Evolutionary conservation across 2,797 vertebrate genomes (phyloP), one percentile per base, ranked within the genome.

Genomic region (Oreonectes daqikongensis): DNA sequence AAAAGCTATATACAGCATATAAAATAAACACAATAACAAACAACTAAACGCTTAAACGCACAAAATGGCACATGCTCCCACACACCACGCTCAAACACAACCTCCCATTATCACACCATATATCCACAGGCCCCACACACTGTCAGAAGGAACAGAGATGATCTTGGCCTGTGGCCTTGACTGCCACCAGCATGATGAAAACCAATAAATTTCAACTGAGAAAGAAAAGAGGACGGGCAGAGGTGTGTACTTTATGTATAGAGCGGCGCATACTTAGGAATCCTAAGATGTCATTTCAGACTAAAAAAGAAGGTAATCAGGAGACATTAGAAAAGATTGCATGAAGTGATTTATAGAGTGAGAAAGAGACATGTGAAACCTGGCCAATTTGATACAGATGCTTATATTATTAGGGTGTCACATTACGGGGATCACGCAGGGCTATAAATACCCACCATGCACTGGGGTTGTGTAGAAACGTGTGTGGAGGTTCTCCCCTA

Each of bases 401-500:
- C 24, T 57, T 6, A 57, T 28, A 17, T 28, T 26, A 57, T 57
- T 57, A 57, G 24, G 53, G 53, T 57, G 53, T 57, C 53, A 57
- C 24, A 57, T 57, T 57, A 57, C 53, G 5, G 53, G 53, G 53
- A 28, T 57, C 24, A 57, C 14, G 3, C 53, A 57, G 53, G 24
- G 12, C 24, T 57, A 57, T 57, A 28, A 57, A 57, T 57, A 57
- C 53, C 24, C 24, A 28, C 4, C 53, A 57, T 28, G 20, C 64
- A 68, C 40, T 44, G 32, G 66, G 61, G 66, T 63, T 35, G 11
- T 70, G 75, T 42, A 59, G 69, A 77, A 77, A 77, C 67, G 60
- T 63, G 24, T 70, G 59, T 53, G 35, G 57, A 69, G 32, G 30
- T 42, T 77, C 57, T 77, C 22, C 44, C 9, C 30, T 40, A 38